Percentiles rank a stretch among this genome's conserved stretches.
Evolutionary conservation across 2,888 invertebrate genomes (phyloP).

Genomic region (Plebejus melissa): DNA sequence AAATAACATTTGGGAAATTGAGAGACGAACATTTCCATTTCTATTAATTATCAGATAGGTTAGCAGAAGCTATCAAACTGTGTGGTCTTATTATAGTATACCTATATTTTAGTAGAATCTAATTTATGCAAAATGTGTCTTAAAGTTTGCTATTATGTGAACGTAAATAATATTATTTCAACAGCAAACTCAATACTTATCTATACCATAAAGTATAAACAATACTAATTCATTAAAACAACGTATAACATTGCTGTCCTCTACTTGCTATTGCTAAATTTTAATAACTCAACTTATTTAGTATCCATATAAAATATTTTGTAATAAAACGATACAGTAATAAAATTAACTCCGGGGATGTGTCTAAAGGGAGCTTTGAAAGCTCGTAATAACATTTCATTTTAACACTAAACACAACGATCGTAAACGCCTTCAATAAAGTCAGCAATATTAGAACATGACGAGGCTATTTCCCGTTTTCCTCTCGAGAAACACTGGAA

Average conservation of each 20-base stretch:
- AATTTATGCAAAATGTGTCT: background rate
- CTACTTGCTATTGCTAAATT: background rate
- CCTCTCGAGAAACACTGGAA: conserved; percentile 1
- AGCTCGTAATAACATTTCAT: conserved; percentile 36
- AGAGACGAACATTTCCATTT: background rate
- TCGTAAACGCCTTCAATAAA: conserved; percentile 49
- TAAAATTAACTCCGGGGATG: conserved; percentile 19
- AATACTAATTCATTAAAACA: background rate
- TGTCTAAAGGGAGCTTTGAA: conserved; percentile 26
- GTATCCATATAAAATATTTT: conserved; percentile 13
- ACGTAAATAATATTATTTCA: too few species aligned
- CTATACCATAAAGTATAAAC: background rate
- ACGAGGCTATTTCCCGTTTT: conserved; percentile 44
- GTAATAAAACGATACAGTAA: conserved; percentile 26
- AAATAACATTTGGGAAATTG: background rate
- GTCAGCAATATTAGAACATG: conserved; percentile 44
- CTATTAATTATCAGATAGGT: background rate
- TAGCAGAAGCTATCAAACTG: background rate
- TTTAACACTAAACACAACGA: conserved; percentile 36
- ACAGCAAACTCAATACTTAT: background rate
- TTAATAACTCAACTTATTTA: conserved; percentile 21
- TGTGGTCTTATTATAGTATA: background rate
- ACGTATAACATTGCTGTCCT: background rate
- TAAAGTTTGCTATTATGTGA: background rate
- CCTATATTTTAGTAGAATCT: background rate